Conservation (phyloP, 2,797 vertebrate species). For the Acanthurus tractus region DNA sequence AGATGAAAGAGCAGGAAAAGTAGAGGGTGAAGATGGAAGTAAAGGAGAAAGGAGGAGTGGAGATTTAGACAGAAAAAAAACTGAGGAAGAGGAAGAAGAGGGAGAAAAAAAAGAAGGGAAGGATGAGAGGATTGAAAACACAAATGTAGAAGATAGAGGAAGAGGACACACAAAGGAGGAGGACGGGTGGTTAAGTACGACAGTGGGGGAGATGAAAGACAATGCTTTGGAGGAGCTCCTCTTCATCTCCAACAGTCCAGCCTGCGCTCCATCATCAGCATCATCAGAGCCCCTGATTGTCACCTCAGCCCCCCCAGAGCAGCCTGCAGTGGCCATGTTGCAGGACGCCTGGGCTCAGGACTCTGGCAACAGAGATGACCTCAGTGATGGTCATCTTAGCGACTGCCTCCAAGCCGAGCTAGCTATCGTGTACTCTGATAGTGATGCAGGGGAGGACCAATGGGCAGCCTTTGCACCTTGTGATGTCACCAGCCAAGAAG, state of each 20-base stretch:
- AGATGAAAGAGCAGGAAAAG: neutral
- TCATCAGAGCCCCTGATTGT: conserved; percentile 10
- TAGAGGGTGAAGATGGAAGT: neutral
- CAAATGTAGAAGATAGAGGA: conserved; percentile 12
- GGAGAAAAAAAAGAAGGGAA: neutral
- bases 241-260: conserved; percentile 21
- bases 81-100: neutral
- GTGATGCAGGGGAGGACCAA: conserved; percentile 72
- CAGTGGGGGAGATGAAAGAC: conserved; percentile 13
- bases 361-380: conserved; percentile 52
- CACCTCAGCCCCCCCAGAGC: conserved; percentile 21
- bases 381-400: conserved; percentile 66
- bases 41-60: neutral
- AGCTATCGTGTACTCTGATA: conserved; percentile 77
- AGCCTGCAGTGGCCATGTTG: neutral
- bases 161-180: conserved; percentile 8
- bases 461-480: conserved; percentile 22
- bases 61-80: neutral
- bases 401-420: conserved; percentile 79
- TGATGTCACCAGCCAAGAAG: conserved; percentile 47
- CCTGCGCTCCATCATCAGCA: conserved; percentile 18
- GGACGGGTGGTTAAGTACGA: conserved; percentile 11
- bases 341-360: conserved; percentile 30
- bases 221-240: conserved; percentile 36
- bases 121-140: neutral